Evolutionary conservation across 2,113 vertebrate species (phyloP).

Genomic region (Phaethornis superciliosus): DNA sequence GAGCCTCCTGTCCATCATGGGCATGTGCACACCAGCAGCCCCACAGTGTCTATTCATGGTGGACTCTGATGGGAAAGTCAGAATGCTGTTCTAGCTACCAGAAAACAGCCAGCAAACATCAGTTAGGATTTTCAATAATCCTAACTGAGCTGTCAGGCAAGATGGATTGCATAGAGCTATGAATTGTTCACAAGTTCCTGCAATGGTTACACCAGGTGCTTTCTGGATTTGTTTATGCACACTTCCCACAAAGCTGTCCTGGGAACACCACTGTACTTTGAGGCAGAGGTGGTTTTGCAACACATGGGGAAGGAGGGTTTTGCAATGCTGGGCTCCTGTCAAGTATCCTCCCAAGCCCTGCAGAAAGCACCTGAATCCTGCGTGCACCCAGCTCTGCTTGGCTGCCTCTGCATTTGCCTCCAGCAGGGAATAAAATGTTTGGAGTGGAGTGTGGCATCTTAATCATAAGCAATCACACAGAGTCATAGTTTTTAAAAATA

Average conservation of each 20-base stretch:
- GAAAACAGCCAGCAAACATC: constrained; percentile 39
- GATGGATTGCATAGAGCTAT: background rate
- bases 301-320: too few species aligned
- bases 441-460: background rate
- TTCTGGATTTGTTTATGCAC: background rate
- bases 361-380: background rate
- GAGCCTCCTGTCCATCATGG: background rate
- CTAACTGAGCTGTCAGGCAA: constrained; percentile 48
- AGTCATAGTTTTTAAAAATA: background rate
- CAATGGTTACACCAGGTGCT: accelerated
- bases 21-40: background rate
- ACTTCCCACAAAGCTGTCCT: background rate
- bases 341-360: background rate
- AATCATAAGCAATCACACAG: background rate
- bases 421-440: background rate
- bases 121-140: constrained; percentile 52
- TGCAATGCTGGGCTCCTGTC: background rate
- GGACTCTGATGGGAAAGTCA: background rate
- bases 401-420: background rate
- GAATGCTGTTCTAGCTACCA: background rate
- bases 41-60: background rate
- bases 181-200: background rate
- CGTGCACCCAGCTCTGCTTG: background rate
- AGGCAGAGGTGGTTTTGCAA: background rate
- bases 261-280: accelerated